Evolutionary conservation across 2,113 vertebrate genomes (phyloP), one percentile per base, ranked within the genome.

Genomic region (Dryoscopus gambensis): DNA sequence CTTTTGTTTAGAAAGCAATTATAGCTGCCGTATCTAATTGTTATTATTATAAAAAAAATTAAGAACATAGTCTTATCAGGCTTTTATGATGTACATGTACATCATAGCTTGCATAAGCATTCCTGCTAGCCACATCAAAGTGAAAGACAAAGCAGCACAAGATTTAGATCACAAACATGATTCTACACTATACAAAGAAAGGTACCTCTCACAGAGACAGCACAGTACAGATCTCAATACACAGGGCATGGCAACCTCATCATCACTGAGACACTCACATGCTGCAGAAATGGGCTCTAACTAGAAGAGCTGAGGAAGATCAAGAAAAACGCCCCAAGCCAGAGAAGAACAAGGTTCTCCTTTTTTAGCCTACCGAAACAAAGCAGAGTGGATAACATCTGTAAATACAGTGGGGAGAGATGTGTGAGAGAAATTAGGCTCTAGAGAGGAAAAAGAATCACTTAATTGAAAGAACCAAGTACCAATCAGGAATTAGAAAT

Each of bases 391-490:
- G 27, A 63, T 90, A 81, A 75, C 7, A 7, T 33, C 64, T 84
- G 60, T 59, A 92, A 92, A 87, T 71, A 73, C 35, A n/a, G 24
- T n/a, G 55, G 16, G 31, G 33, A 92, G 44, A 56, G 60, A 92
- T 27, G 19, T 35, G 71, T 56, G 60, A 46, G 25, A 75, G 55
- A 86, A 84, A 81, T 35, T 30, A 89, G 35, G 31, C 76, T 89
- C 73, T 68, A 35, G 64, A 56, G 76, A 95, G 46, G 53, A 84
- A 90, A 67, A 74, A 57, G 31, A 85, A 67, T 74, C 59, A 69
- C 59, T 76, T 85, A 93, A 77, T n/a, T 92, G 84, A 92, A 92
- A 95, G 83, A 85, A 75, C 33, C 52, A 87, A 90, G 73, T 74
- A 89, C 71, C 78, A 84, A 84, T 84, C 90, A 75, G 76, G 64